Evolutionary conservation across 2,797 vertebrate genomes (phyloP).

Genomic region (Chaenodraco wilsoni): DNA sequence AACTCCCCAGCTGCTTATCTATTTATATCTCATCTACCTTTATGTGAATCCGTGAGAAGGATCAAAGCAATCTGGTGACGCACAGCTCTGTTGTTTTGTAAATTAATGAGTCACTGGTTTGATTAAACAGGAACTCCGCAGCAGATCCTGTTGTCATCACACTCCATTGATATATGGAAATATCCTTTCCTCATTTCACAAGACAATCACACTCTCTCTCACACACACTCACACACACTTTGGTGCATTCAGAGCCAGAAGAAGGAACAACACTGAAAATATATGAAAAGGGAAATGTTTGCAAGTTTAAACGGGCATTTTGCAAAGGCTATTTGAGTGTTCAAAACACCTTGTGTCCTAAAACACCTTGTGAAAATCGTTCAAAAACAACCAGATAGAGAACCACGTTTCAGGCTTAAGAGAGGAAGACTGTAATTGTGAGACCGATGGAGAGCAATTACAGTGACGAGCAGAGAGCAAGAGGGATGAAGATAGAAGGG

Average conservation of each 20-base stretch:
- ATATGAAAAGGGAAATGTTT: not conserved
- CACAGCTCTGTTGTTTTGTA: constrained; percentile 29
- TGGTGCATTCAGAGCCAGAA: constrained; percentile 1
- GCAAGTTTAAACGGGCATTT: not conserved
- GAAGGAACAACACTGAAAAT: not conserved
- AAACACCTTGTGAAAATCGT: not conserved
- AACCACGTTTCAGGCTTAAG: constrained; percentile 15
- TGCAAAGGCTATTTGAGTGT: not conserved
- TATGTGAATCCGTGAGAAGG: constrained; percentile 21
- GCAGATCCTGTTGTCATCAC: constrained; percentile 24
- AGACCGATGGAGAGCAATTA: constrained; percentile 36
- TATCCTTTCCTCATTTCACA: constrained; percentile 14
- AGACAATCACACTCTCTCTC: not conserved
- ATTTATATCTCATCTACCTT: constrained; percentile 10
- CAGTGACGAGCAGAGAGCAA: constrained; percentile 2
- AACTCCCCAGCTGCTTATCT: not conserved
- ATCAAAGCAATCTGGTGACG: constrained; percentile 58
- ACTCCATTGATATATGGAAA: constrained; percentile 13
- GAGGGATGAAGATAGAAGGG: constrained; percentile 35
- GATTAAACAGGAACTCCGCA: constrained; percentile 22
- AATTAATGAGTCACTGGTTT: constrained; percentile 54
- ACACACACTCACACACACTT: not conserved
- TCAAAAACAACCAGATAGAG: not conserved
- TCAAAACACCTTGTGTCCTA: not conserved
- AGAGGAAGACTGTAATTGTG: constrained; percentile 13